These are phyloP conservation scores for Crotalus adamanteus DNA, from an alignment of 2,797 vertebrate genomes.

Conservation along the genomic window DNA sequence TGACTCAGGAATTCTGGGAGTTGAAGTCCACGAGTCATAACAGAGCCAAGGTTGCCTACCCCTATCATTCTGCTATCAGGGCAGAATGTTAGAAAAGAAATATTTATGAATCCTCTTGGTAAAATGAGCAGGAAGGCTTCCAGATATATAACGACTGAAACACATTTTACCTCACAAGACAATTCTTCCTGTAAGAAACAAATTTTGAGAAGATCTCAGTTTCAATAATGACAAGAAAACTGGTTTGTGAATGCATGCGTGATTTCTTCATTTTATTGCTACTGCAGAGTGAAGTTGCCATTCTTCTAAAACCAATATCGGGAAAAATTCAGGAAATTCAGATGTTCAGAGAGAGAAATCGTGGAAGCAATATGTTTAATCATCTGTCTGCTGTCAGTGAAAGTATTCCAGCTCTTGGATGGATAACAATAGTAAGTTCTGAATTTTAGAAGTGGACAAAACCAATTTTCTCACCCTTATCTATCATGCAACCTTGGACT, in stretches of 20 bases:
- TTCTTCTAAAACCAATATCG: slow-evolving; percentile 89
- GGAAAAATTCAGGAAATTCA: slow-evolving; percentile 96
- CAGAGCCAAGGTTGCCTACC: too few species aligned
- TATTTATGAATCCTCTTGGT: background rate
- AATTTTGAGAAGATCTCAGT: background rate
- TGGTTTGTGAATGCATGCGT: background rate
- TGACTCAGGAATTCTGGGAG: too few species aligned
- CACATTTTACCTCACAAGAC: background rate
- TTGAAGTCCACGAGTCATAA: too few species aligned
- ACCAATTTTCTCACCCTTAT: background rate
- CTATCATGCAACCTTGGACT: background rate
- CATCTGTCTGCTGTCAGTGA: slow-evolving; percentile 96
- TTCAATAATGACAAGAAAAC: background rate
- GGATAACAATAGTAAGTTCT: slow-evolving; percentile 92
- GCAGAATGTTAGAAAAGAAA: background rate
- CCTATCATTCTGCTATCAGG: background rate
- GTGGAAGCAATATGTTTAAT: slow-evolving; percentile 91
- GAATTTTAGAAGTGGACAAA: background rate
- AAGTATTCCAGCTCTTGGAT: slow-evolving; percentile 94
- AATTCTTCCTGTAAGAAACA: background rate
- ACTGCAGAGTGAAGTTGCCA: slow-evolving; percentile 78
- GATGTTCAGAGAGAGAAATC: slow-evolving; percentile 89
- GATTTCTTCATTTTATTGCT: background rate
- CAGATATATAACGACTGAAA: background rate
- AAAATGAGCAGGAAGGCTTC: background rate